Evolutionary conservation across 2,888 invertebrate species (phyloP).

Genomic region (Julus scandinavius): DNA sequence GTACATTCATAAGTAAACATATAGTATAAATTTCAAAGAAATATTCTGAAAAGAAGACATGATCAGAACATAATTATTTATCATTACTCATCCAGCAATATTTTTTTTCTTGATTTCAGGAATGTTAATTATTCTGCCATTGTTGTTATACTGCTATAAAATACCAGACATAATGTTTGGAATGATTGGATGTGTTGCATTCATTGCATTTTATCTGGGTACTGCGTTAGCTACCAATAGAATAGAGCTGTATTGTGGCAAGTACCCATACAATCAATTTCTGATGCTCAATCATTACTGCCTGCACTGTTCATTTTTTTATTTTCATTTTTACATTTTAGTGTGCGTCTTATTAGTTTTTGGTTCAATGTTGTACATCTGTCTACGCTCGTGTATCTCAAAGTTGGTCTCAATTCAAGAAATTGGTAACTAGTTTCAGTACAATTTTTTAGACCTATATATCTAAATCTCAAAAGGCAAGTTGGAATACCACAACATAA

Average conservation of each 20-base stretch:
- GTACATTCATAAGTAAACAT: too few relatives aligned
- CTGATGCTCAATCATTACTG: not conserved
- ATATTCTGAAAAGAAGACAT: not conserved
- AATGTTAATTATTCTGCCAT: not conserved
- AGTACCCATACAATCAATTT: not conserved
- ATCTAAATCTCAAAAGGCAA: not conserved
- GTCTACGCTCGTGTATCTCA: not conserved
- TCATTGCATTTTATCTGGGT: constrained; percentile 28
- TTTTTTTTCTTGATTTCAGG: not conserved
- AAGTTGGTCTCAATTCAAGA: constrained; percentile 3
- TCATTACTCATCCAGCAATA: not conserved
- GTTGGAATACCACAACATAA: not conserved
- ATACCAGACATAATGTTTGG: not conserved
- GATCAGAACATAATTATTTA: not conserved
- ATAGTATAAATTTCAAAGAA: too few relatives aligned
- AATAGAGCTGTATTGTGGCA: not conserved
- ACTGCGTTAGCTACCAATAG: constrained; percentile 30
- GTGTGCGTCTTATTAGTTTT: not conserved
- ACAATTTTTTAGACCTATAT: not conserved
- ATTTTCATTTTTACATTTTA: not conserved
- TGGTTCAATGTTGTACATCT: not conserved
- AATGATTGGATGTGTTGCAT: constrained; percentile 25
- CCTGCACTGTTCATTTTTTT: not conserved
- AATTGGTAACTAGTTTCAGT: not conserved
- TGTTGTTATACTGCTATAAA: not conserved